Conservation (phyloP, 2,888 invertebrate species). For the Anagyrus pseudococci region DNA sequence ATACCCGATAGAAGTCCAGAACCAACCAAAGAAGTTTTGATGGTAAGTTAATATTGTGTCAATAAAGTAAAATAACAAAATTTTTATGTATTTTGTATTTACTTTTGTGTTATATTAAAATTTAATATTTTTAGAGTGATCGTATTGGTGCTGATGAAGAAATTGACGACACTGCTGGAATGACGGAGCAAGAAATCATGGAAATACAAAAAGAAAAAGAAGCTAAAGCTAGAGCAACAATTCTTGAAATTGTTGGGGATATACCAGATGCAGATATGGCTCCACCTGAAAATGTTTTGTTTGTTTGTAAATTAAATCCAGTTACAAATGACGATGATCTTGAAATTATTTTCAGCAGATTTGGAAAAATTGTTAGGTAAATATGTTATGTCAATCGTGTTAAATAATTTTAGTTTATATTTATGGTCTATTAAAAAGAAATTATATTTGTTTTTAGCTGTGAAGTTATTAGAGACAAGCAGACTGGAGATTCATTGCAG, state of each 20-base stretch:
- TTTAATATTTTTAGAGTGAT: constrained; percentile 67
- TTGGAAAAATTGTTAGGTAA: constrained; percentile 84
- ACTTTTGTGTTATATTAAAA: constrained; percentile 4
- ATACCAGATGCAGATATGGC: constrained; percentile 96
- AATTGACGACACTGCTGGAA: constrained; percentile 88
- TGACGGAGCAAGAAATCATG: constrained; percentile 81
- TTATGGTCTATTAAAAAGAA: background rate
- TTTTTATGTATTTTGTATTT: background rate
- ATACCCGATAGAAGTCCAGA: constrained; percentile 89
- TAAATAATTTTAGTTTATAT: background rate
- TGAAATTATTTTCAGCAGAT: constrained; percentile 96
- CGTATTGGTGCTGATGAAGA: constrained; percentile 93
- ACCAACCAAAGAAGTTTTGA: constrained; percentile 79
- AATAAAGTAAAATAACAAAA: background rate
- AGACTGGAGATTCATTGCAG: constrained; percentile 92
- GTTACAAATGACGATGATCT: constrained; percentile 97
- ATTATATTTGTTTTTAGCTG: constrained; percentile 64
- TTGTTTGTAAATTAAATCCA: constrained; percentile 98
- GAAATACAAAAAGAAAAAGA: constrained; percentile 90
- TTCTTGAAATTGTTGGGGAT: constrained; percentile 98
- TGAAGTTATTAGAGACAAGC: constrained; percentile 94
- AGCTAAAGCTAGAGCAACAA: constrained; percentile 95
- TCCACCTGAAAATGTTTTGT: constrained; percentile 98
- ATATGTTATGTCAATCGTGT: constrained; percentile 22
- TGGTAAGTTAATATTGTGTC: constrained; percentile 45